These are phyloP conservation scores for Rhinolophus sinicus DNA, from an alignment of 2,113 vertebrate species.

Conservation along the genomic window DNA sequence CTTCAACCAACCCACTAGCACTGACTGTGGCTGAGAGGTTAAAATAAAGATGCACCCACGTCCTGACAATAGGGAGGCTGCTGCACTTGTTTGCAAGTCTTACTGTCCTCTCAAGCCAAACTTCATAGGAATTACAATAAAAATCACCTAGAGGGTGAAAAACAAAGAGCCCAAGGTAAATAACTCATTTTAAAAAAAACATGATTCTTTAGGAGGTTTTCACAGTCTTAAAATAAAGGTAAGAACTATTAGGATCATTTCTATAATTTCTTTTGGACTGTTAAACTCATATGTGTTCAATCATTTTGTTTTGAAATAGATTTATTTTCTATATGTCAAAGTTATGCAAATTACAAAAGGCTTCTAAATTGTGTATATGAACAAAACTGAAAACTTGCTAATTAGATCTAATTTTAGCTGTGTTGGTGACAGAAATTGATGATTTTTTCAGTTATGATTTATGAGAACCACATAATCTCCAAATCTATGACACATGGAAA, in stretches of 20 bases:
- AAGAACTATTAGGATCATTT: neutral
- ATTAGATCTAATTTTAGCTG: conserved; percentile 43
- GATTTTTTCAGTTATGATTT: conserved; percentile 12
- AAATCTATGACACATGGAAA: neutral
- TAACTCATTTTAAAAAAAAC: neutral
- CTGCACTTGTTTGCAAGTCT: neutral
- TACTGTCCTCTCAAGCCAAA: neutral
- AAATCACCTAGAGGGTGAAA: too few species aligned
- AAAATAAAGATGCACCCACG: neutral
- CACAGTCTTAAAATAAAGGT: neutral
- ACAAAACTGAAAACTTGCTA: neutral
- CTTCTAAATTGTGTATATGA: neutral
- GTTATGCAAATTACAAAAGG: neutral
- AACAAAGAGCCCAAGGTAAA: neutral
- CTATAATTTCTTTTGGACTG: neutral
- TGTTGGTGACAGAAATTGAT: neutral
- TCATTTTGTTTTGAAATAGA: neutral
- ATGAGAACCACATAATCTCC: neutral
- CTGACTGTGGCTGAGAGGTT: neutral
- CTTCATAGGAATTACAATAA: neutral
- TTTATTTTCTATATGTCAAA: conserved; percentile 26
- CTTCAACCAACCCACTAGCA: neutral
- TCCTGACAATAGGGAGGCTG: neutral
- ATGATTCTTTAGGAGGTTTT: neutral
- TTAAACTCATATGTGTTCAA: neutral